Percentiles rank a stretch among this genome's conserved stretches.
phyloP scores from a whole-genome alignment of 2,113 vertebrate genomes.

The Chionis minor region DNA sequence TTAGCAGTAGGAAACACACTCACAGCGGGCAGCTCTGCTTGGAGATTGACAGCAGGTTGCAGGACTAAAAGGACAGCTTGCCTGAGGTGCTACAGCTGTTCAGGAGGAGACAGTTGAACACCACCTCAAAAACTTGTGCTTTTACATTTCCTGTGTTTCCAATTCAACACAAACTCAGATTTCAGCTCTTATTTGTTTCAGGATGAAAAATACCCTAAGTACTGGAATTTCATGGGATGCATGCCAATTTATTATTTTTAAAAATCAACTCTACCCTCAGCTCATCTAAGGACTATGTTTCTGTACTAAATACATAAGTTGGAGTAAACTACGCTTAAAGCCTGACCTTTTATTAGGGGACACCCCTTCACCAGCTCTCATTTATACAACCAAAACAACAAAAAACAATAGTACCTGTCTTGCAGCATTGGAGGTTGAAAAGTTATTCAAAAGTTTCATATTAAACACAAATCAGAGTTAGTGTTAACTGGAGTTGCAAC shows the following conservation, averaged over 20 bases:
- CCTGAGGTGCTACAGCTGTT: background rate
- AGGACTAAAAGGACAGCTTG: background rate
- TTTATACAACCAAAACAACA: background rate
- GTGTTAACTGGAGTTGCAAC: background rate
- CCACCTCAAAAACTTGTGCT: background rate
- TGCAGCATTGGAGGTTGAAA: background rate
- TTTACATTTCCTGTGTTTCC: background rate
- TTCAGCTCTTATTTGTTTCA: background rate
- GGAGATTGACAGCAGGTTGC: background rate
- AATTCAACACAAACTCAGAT: background rate
- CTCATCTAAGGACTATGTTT: background rate
- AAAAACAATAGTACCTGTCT: background rate
- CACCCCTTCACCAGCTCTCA: background rate
- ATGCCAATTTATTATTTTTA: background rate
- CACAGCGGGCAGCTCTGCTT: background rate
- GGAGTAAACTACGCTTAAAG: background rate
- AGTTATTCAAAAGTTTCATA: background rate
- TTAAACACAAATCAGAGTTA: background rate
- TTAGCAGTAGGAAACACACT: background rate
- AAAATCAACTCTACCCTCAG: background rate
- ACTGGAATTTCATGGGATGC: background rate
- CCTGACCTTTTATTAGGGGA: background rate
- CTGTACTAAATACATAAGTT: background rate
- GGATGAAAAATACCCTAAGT: background rate
- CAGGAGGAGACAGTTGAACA: background rate